These are phyloP conservation scores for Oreonectes daqikongensis DNA, from an alignment of 2,797 vertebrate species.

Conservation along the genomic window DNA sequence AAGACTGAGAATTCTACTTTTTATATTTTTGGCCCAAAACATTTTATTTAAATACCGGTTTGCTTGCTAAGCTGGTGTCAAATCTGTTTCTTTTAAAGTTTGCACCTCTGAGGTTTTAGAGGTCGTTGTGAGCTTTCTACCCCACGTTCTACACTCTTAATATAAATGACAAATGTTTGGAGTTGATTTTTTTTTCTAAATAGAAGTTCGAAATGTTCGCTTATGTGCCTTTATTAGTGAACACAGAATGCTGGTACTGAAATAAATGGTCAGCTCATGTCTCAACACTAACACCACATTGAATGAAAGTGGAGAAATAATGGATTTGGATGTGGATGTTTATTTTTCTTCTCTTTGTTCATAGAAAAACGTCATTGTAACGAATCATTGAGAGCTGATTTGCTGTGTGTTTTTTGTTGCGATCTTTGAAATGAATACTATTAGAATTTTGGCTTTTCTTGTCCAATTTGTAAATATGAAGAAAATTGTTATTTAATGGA, in stretches of 20 bases:
- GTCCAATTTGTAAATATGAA: conserved; percentile 42
- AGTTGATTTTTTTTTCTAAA: neutral
- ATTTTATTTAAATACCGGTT: conserved; percentile 17
- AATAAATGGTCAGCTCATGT: neutral
- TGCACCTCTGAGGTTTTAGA: conserved; percentile 13
- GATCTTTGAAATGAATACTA: conserved; percentile 16
- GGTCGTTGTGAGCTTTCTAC: conserved; percentile 19
- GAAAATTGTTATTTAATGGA: conserved; percentile 5
- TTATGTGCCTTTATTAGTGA: conserved; percentile 46
- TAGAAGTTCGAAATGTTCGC: conserved; percentile 8
- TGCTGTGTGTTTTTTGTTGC: conserved; percentile 9
- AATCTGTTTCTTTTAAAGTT: conserved; percentile 33
- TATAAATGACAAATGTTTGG: conserved; percentile 3
- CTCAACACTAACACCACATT: neutral
- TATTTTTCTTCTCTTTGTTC: conserved; percentile 26
- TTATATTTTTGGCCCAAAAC: neutral
- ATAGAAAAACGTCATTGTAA: conserved; percentile 23
- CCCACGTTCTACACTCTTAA: conserved; percentile 1
- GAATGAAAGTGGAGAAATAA: conserved; percentile 12
- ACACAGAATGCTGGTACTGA: conserved; percentile 18
- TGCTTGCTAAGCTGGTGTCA: conserved; percentile 32
- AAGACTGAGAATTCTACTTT: neutral
- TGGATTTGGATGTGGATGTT: conserved; percentile 21
- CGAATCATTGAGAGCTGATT: conserved; percentile 27
- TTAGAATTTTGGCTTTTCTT: conserved; percentile 25